A percentile compares a stretch with the other conserved stretches of the same genome.
Conservation (phyloP, 35 echinoderm and acorn worm species). For the Strongylocentrotus purpuratus region DNA sequence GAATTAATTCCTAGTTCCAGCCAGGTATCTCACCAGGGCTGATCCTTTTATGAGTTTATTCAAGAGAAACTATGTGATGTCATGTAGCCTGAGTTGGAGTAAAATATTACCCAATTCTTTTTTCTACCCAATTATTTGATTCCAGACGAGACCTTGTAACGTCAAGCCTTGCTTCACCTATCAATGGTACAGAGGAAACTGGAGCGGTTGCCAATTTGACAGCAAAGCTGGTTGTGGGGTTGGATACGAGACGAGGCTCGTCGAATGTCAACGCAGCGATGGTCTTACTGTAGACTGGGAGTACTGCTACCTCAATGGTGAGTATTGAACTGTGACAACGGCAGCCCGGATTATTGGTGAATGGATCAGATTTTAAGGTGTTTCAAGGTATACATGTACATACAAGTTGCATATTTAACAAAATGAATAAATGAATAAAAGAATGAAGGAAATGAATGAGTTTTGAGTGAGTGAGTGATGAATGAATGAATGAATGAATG, state of each 20-base stretch:
- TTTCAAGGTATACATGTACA: neutral
- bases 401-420: neutral
- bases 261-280: conserved; percentile 89
- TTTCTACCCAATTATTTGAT: neutral
- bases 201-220: conserved; percentile 86
- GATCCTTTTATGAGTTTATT: too few relatives aligned
- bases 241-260: conserved; percentile 62
- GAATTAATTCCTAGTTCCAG: too few relatives aligned
- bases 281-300: conserved; percentile 71
- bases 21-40: too few relatives aligned
- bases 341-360: neutral
- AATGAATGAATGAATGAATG: too few relatives aligned
- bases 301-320: conserved; percentile 76
- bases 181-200: conserved; percentile 68
- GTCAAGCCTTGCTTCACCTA: conserved; percentile 80
- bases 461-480: too few relatives aligned
- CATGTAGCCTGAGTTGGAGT: too few relatives aligned
- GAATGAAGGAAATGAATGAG: too few relatives aligned
- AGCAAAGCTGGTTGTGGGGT: conserved; percentile 76
- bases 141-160: conserved; percentile 89
- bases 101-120: too few relatives aligned
- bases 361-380: neutral
- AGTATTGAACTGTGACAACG: neutral
- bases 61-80: too few relatives aligned
- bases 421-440: neutral